Evolutionary conservation across 2,797 vertebrate species (phyloP), one percentile per base, ranked within the genome.

Genomic region (Squalus acanthias): DNA sequence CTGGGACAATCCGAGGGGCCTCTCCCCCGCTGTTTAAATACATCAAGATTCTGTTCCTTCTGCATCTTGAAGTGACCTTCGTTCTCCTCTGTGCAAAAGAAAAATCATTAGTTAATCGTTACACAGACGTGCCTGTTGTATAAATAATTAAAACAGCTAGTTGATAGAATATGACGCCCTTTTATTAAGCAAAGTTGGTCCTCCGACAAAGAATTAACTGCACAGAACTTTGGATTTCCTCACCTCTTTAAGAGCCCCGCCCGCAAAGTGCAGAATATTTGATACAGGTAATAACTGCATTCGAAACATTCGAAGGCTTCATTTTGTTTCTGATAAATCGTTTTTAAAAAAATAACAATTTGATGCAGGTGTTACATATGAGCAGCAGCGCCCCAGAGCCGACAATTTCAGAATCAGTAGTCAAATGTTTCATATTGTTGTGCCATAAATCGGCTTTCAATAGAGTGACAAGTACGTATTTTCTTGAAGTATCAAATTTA

Each of bases 401-500:
- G 69, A 53, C 69, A 53, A 74, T 57, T 95, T 95, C 46, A 53
- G 69, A 7, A 72, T 95, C 69, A 13, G 10, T 96, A 96, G 96
- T 96, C 96, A 97, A 96, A 46, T 96, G 96, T 67, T 96, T 67
- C 96, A 96, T 88, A 82, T 96, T 22, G 0, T 67, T 97, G 96
- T 65, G 96, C 96, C 15, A 60, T 96, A 97, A 94, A 96, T 97
- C 1, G 26, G 93, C 97, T 97, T 97, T 97, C 96, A 97, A 96
- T 97, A 6, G 50, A 97, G 97, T 97, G 97, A 97, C 96, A 97
- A 97, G 96, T 96, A 96, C 74, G 96, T 97, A 96, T 97, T 97
- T 97, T 97, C 97, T 97, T 97, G 97, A 96, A 85, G 97, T 97
- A 97, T 97, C 97, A 97, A 96, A 97, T 98, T 98, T 97, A 97